Evolutionary conservation across 2,797 vertebrate genomes (phyloP), one percentile per base, ranked within the genome.

Genomic region (Tympanoctomys barrerae): DNA sequence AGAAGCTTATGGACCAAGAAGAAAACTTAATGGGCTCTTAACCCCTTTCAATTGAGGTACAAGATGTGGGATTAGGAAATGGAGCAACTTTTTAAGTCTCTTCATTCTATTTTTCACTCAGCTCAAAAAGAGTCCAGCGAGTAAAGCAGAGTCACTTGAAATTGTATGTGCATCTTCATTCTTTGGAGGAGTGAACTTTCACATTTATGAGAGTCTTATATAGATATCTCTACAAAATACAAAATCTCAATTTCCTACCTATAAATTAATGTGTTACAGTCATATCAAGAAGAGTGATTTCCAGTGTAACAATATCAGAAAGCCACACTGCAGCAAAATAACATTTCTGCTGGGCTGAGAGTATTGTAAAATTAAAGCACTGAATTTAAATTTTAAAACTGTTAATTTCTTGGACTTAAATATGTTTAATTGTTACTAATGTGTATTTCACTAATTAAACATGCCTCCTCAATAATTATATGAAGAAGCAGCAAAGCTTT

Each of bases 381-480:
- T 75, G 94, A 78, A 88, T 97, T 96, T 96, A 97, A 97, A 91
- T 95, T 94, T 46, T 91, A 91, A 97, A 97, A 96, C 61, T 66
- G 81, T 97, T 98, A 90, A 97, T 98, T 97, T 98, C 33, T 94
- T 96, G 83, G 97, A 94, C 96, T 98, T 73, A 89, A 81, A 52
- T 97, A 96, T 97, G 52, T 96, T 98, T 98, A 98, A 98, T 98
- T 98, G 91, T 96, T 98, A 96, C 92, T 97, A 98, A 97, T 98
- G 85, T 75, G 92, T 96, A 97, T 97, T 97, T 96, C 97, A 73
- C 59, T 97, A 98, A 98, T 98, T 97, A 98, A 97, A 86, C 16
- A 94, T 94, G 87, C 52, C 95, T 98, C 96, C 87, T 96, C 94
- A 96, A 91, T 94, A 97, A 97, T 97, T 97, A 94, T 77, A 97